phyloP scores from a whole-genome alignment of 1,140 invertebrate species.

The Agrilus planipennis region DNA sequence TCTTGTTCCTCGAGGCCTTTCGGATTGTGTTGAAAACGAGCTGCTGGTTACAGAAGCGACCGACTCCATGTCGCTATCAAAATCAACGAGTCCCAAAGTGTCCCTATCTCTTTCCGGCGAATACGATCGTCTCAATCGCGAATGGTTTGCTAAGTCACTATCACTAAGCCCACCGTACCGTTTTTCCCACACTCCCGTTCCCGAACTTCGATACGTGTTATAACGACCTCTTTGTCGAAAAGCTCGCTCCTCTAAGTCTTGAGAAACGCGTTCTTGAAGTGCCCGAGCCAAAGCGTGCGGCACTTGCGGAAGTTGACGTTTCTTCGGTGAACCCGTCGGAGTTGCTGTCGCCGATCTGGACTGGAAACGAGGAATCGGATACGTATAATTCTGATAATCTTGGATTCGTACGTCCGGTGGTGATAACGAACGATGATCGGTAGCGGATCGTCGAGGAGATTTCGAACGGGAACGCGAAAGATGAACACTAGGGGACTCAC shows the following conservation, averaged over 20 bases:
- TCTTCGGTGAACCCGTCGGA: constrained; percentile 90
- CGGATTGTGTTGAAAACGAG: constrained; percentile 85
- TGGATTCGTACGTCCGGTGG: constrained; percentile 49
- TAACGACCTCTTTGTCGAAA: constrained; percentile 37
- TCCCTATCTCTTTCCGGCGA: constrained; percentile 42
- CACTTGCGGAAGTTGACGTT: constrained; percentile 88
- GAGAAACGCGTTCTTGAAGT: constrained; percentile 55
- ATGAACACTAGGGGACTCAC: constrained; percentile 50
- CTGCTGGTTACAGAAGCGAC: constrained; percentile 76
- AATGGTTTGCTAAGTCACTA: constrained; percentile 58
- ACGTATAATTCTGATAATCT: constrained; percentile 28
- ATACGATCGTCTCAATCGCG: constrained; percentile 42
- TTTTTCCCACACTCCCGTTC: constrained; percentile 60
- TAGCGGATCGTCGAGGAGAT: constrained; percentile 46
- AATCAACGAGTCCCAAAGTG: constrained; percentile 55
- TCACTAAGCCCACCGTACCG: constrained; percentile 71
- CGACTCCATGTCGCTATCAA: constrained; percentile 82
- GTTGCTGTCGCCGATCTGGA: constrained; percentile 81
- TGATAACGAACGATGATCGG: constrained; percentile 56
- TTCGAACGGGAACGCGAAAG: constrained; percentile 46
- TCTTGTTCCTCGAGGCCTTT: constrained; percentile 64
- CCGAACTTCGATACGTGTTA: constrained; percentile 57
- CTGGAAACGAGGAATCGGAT: constrained; percentile 45
- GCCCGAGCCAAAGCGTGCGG: constrained; percentile 51
- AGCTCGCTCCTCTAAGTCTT: constrained; percentile 77